Evolutionary conservation across 2,888 invertebrate species (phyloP), one percentile per base, ranked within the genome.

Genomic region (Biston stratarius): DNA sequence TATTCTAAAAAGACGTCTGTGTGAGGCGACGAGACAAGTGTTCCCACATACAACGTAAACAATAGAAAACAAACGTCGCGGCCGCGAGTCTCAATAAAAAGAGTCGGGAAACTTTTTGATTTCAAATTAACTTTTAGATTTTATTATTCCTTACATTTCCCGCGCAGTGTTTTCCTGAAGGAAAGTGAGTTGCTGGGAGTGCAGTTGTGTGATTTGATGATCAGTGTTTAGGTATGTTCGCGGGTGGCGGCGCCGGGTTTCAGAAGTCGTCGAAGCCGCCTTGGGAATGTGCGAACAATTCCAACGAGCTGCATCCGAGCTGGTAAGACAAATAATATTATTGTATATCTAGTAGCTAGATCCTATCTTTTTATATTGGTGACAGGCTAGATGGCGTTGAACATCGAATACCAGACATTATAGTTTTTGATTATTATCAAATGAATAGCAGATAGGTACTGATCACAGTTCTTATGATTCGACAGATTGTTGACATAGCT

Each of bases 241-340:
- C 92, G 74, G 91, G 92, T 3, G 91, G 91, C 9, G 92, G 91
- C 36, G 91, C 92, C 10, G 92, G 91, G 9, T 91, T 92, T 70
- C 92, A 92, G 71, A 92, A 91, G 78, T 90, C 90, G 76, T 89
- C 90, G 5, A 91, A 91, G 70, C 92, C 91, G 49, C 92, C 91
- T 15, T 91, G 91, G 91, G 91, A 92, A 76, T 86, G 77, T 69
- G 72, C 80, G 51, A 85, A 77, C 69, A 69, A 78, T 11, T 81
- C 78, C 66, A 74, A 84, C 1, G 90, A 91, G 59, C 74, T 87
- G 8, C 76, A 88, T 6, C 84, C 83, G 34, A 89, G 82, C 70
- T 83, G 90, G 91, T 91, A 72, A 84, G 67, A 11, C 0, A 42
- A 24, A 45, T n/a, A 45, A 38, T 6, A 38, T 0, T 8, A 38